These are phyloP conservation scores for Siderastrea siderea DNA, from an alignment of 92 coral and sea anemone genomes.

Conservation along the genomic window DNA sequence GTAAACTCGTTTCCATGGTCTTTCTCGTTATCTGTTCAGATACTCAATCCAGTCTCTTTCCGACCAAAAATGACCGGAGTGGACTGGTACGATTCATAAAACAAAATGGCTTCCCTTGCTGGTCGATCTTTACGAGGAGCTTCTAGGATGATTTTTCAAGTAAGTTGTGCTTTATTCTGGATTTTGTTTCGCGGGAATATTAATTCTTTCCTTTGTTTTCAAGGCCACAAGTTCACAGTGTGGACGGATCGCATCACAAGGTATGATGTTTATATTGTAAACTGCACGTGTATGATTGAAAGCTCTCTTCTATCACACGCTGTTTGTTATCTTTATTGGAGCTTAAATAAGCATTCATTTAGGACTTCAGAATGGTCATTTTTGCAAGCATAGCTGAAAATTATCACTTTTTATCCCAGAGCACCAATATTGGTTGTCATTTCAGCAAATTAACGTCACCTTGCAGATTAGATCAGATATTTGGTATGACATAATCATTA, in stretches of 20 bases:
- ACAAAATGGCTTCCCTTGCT: conserved; percentile 87
- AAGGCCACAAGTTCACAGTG: conserved; percentile 31
- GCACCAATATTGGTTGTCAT: no score
- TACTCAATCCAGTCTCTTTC: conserved; percentile 10
- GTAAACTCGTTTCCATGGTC: neutral
- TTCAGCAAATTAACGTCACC: no score
- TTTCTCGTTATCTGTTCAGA: neutral
- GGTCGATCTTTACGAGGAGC: conserved; percentile 62
- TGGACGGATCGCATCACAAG: conserved; percentile 49
- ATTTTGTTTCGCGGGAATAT: neutral
- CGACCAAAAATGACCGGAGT: neutral
- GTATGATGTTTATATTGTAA: neutral
- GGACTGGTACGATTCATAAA: conserved; percentile 40
- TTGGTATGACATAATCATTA: no score
- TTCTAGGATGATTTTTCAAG: conserved; percentile 64
- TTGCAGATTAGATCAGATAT: no score
- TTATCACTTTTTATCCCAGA: no score
- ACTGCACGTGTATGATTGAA: conserved; percentile 17
- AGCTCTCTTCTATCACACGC: no score
- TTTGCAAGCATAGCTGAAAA: no score
- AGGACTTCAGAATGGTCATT: no score
- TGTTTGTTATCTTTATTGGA: no score
- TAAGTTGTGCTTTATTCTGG: neutral
- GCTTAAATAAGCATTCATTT: neutral
- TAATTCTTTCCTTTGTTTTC: neutral